Evolutionary conservation across 2,888 invertebrate genomes (phyloP), one percentile per base, ranked within the genome.

Genomic region (Venusia cambrica): DNA sequence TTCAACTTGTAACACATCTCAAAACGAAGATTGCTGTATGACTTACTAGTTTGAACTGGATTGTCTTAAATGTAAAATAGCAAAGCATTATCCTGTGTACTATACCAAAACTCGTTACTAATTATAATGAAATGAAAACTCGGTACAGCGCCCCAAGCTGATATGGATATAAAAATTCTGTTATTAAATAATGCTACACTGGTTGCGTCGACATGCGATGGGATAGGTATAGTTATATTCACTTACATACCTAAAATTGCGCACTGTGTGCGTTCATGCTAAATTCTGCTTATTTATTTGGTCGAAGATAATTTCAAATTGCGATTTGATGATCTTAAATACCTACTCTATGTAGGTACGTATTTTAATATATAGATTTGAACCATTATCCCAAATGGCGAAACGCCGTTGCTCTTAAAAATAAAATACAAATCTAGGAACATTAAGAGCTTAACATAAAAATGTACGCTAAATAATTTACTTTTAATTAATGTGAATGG

Each of bases 361-460:
- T 8, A 18, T 17, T 10, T 15, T 14, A 9, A 31, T 33, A 29
- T 22, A 33, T 27, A 27, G 24, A 18, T 22, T 20, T 33, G 42
- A 42, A 38, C 34, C 21, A 38, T 42, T 38, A 32, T 34, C 38
- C 38, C 42, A 38, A 42, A 29, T 12, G 29, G 30, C 32, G 21
- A 27, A 34, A 19, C 29, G 18, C 13, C n/a, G 6, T 3, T 38
- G 45, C 38, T 32, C 61, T 64, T 66, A 62, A 47, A 59, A 62
- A 62, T 53, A 67, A 75, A 77, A 77, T 73, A 81, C 67, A 78
- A 64, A 69, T 69, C 81, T 84, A 85, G 84, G 84, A 85, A 85
- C 84, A 81, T 84, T 70, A 52, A 75, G 62, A 77, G 56, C 83
- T 84, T 83, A 84, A 73, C 29, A 37, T 36, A 73, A 70, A 74